Conservation (phyloP, 1,140 invertebrate genomes). For the Leptestheria dahalacensis region DNA sequence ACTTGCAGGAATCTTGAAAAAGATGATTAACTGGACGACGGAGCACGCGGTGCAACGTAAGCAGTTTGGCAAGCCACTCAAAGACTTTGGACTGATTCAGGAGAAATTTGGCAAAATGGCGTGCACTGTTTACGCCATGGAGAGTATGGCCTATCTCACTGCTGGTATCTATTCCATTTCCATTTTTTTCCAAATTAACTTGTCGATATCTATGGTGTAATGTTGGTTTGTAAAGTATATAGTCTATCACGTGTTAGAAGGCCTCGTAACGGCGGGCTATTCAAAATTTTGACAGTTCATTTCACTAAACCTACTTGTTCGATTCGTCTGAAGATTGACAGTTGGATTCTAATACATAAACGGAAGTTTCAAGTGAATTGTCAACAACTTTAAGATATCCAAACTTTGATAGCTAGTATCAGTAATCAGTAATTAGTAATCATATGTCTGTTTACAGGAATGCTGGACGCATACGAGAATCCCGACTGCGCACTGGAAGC, state of each 20-base stretch:
- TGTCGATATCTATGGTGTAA: too few species aligned
- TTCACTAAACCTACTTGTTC: too few species aligned
- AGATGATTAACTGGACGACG: conserved; percentile 33
- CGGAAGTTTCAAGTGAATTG: too few species aligned
- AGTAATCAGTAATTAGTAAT: too few species aligned
- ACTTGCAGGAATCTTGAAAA: conserved; percentile 28
- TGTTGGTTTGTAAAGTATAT: too few species aligned
- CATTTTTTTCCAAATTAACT: not conserved
- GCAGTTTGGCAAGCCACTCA: conserved; percentile 44
- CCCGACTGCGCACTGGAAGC: conserved; percentile 60
- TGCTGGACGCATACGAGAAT: conserved; percentile 47
- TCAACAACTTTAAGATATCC: too few species aligned
- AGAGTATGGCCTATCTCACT: conserved; percentile 59
- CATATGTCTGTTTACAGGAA: conserved; percentile 21
- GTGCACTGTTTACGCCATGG: conserved; percentile 48
- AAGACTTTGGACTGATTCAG: conserved; percentile 39
- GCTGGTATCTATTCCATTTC: conserved; percentile 26
- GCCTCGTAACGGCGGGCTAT: too few species aligned
- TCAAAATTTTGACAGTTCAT: too few species aligned
- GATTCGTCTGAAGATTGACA: too few species aligned
- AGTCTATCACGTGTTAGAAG: too few species aligned
- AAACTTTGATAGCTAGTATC: too few species aligned
- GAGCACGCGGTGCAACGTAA: conserved; percentile 42
- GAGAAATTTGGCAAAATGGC: conserved; percentile 39
- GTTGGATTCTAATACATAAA: too few species aligned